Evolutionary conservation across 92 coral and sea anemone genomes (phyloP), one percentile per base, ranked within the genome.

Genomic region (Anthopleura xanthogrammica): DNA sequence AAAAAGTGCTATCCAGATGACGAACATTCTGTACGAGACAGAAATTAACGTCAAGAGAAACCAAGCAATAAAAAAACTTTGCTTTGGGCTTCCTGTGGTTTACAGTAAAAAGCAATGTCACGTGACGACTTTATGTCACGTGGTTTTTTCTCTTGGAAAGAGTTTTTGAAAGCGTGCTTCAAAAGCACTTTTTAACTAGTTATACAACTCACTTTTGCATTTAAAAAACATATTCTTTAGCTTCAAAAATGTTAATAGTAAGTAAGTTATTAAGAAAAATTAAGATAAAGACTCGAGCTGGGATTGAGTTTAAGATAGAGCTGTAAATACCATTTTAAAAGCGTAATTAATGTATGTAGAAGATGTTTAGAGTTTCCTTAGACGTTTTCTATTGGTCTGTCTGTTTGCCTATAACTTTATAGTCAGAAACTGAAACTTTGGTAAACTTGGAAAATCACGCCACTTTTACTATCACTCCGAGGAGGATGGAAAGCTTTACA

Each of bases 181-280:
- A 79, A 79, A 79, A 79, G 82, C 56, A 79, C 73, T 79, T 77
- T 52, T 55, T 36, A 36, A 39, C 77, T 5, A 62, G 70, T 20
- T 20, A 20, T 0, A 12, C 9, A 20, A 20, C 7, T 20, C 64
- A 54, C 7, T 20, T 20, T 20, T 62, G 7, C 4, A 62, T 46
- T 46, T 46, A 7, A n/a, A 5, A 62, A 62, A 62, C 70, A 1
- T 62, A 62, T 62, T 6, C 29, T 62, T 1, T 23, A 23, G 70
- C 70, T 62, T 62, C 70, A 62, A 62, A 62, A 62, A 62, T 62
- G 7, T 62, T 19, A 8, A 62, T 62, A 20, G 2, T 62, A 62
- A 62, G 7, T 20, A 20, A 62, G 20, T 62, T 20, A 20, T 29
- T 29, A 29, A 29, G 36, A 7, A 5, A 62, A 20, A 7, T 62